Base-by-base conservation (phyloP, 2,888 invertebrate species). In the Seira ritae region DNA sequence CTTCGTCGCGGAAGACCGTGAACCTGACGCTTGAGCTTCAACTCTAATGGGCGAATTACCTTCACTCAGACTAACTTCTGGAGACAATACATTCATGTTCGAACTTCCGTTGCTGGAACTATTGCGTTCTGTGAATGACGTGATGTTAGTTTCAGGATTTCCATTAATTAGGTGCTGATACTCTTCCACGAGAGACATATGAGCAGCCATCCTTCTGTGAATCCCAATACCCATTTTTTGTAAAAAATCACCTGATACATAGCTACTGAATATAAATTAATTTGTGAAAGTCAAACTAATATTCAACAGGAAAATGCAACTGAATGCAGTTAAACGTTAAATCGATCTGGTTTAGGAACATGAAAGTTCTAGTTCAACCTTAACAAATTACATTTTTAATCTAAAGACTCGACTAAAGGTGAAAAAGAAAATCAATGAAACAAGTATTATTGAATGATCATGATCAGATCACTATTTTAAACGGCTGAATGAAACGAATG, bases 161-260 rank as follows among this genome's bases (percentile, higher is more conserved):
- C 89, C 89, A 70, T 89, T 89, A 66, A 89, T 88, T 70, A 89
- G 76, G 76, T 88, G 87, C 74, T 89, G 89, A 79, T 89, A 89
- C 79, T 89, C 88, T 70, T 88, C 89, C 60, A 89, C 88, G 17
- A 88, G 78, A 31, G 87, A 88, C 84, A 89, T 85, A 46, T 89
- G 89, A 85, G 87, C 88, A 20, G 88, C 89, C 31, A 87, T 86
- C 50, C 89, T 88, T 74, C 79, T 82, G 68, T 23, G 65, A 65
- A 75, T 31, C 2, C 3, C 8, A 31, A 31, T 8, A 31, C 31
- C 31, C n/a, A n/a, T n/a, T n/a, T n/a, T 24, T 66, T 20, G 10
- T 4, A 65, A 67, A 62, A 70, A 42, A 31, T 70, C 4, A 20
- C 23, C 22, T n/a, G 65, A 17, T 15, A 67, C 15, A 20, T 23